A percentile compares a stretch with the other conserved stretches of the same genome.
phyloP scores from a whole-genome alignment of 2,888 invertebrate species.

The Lamproptera curius region DNA sequence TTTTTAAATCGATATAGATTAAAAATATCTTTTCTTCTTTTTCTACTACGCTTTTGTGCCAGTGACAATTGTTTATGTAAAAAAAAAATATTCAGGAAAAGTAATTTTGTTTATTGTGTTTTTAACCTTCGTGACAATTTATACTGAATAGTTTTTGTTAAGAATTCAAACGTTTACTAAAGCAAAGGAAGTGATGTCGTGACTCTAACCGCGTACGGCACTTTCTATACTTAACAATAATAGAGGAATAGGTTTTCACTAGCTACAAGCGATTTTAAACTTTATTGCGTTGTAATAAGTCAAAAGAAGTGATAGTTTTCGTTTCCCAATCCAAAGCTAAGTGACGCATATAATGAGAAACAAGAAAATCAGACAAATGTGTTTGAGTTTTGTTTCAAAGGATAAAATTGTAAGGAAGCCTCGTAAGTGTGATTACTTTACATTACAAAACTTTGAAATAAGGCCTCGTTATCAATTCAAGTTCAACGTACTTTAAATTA shows the following conservation, averaged over 20 bases:
- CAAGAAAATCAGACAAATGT: constrained; percentile 1
- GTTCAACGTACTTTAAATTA: too few relatives aligned
- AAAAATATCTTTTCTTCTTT: not conserved
- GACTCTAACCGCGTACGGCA: constrained; percentile 8
- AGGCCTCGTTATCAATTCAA: too few relatives aligned
- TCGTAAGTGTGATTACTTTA: constrained; percentile 3
- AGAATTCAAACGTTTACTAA: not conserved
- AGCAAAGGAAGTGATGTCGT: constrained; percentile 1
- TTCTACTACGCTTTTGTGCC: too few relatives aligned
- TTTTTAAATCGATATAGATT: not conserved
- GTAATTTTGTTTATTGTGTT: too few relatives aligned
- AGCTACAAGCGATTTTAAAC: not conserved
- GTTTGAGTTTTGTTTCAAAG: not conserved
- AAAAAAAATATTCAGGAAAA: too few relatives aligned
- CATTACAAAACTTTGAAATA: too few relatives aligned
- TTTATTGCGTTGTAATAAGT: not conserved
- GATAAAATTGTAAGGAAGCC: not conserved
- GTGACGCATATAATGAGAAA: constrained; percentile 6
- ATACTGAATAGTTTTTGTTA: too few relatives aligned
- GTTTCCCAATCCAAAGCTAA: constrained; percentile 1
- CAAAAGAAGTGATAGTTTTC: not conserved
- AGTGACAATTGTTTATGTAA: too few relatives aligned
- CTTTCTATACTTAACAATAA: constrained; percentile 16
- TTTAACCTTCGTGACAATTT: too few relatives aligned
- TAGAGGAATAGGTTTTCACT: constrained; percentile 3